These are phyloP conservation scores for Steatornis caripensis DNA, from an alignment of 2,113 vertebrate genomes.

Conservation along the genomic window DNA sequence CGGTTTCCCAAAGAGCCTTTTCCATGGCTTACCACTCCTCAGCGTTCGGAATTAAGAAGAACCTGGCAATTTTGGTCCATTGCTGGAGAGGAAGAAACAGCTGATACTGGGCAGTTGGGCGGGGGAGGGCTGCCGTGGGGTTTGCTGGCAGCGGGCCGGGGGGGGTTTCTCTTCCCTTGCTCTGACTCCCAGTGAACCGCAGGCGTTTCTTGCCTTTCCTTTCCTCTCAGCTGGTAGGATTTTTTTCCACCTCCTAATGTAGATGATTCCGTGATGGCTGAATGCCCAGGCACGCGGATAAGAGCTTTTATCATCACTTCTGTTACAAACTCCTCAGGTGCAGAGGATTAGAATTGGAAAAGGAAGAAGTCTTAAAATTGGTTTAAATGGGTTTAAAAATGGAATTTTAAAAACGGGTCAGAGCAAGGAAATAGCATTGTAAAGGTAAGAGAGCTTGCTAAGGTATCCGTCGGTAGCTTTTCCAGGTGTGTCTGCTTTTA, in stretches of 20 bases:
- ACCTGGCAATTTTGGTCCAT: neutral
- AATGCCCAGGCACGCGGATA: neutral
- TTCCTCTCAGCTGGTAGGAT: neutral
- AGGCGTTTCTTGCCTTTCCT: neutral
- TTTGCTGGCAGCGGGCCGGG: neutral
- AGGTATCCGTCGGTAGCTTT: neutral
- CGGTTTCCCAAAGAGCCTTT: neutral
- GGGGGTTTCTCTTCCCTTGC: neutral
- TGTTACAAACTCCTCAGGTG: neutral
- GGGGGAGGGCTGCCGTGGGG: neutral
- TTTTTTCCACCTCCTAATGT: neutral
- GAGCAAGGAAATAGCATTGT: neutral
- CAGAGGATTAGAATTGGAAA: neutral
- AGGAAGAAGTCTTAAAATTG: neutral
- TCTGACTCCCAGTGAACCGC: neutral
- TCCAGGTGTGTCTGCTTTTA: neutral
- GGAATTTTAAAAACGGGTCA: neutral
- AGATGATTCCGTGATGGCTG: neutral
- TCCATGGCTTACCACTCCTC: neutral
- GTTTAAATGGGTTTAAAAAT: conserved; percentile 27
- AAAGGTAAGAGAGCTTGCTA: neutral
- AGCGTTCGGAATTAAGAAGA: neutral
- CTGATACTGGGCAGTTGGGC: neutral
- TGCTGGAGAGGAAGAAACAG: neutral
- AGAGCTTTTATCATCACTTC: conserved; percentile 26